phyloP scores from a whole-genome alignment of 2,888 invertebrate genomes.

The Microlaimidae sp. region DNA sequence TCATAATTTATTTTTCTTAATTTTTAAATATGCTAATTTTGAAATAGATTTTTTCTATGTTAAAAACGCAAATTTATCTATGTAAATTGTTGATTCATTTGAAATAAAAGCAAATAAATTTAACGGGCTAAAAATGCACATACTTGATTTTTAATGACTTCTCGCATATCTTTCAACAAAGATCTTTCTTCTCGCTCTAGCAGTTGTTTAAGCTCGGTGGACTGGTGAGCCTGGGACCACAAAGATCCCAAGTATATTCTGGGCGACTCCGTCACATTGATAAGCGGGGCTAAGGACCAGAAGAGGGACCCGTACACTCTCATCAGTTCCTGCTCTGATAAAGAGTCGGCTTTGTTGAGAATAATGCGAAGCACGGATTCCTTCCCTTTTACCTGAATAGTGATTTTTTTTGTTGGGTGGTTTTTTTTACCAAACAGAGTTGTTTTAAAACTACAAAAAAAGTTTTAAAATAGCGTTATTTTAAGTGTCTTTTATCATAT shows the following conservation, averaged over 20 bases:
- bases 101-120: no score
- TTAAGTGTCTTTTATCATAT: no score
- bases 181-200: conserved; percentile 73
- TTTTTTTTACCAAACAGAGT: no score
- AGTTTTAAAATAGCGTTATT: no score
- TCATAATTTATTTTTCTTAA: no score
- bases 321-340: conserved; percentile 76
- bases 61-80: no score
- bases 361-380: conserved; percentile 38
- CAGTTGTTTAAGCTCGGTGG: conserved; percentile 59
- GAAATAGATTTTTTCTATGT: no score
- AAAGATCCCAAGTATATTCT: conserved; percentile 61
- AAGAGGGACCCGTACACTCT: conserved; percentile 79
- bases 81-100: no score
- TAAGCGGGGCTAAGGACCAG: conserved; percentile 88
- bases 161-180: conserved; percentile 63
- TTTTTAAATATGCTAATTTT: no score
- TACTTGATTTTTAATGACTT: conserved; percentile 54
- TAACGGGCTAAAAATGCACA: no score
- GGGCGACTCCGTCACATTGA: conserved; percentile 83
- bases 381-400: conserved; percentile 17
- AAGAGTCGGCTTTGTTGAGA: conserved; percentile 80
- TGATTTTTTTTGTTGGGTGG: no score
- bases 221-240: conserved; percentile 68
- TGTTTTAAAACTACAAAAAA: no score